A percentile compares a stretch with the other conserved stretches of the same genome.
These are phyloP conservation scores for Lasioglossum villosulum DNA, from an alignment of 2,888 invertebrate genomes.

Conservation along the genomic window DNA sequence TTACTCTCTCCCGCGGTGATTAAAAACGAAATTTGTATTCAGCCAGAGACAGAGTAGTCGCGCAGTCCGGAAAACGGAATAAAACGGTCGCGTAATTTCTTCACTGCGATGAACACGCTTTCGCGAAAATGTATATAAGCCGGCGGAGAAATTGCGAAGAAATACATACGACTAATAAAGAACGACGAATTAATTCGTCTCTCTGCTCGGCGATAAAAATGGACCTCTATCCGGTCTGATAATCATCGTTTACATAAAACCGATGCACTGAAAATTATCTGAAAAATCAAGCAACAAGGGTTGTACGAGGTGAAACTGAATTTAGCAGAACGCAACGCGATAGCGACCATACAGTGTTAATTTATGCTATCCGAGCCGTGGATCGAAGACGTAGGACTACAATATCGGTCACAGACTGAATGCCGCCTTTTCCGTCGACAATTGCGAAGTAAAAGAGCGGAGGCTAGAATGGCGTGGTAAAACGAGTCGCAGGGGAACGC, in stretches of 20 bases:
- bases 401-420: neutral
- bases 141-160: neutral
- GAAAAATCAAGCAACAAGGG: neutral
- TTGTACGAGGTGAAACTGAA: neutral
- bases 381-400: neutral
- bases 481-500: constrained; percentile 25
- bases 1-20: neutral
- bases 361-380: neutral
- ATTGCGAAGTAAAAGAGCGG: neutral
- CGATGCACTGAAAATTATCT: neutral
- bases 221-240: neutral
- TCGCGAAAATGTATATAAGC: neutral
- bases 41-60: neutral
- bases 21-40: neutral
- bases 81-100: neutral
- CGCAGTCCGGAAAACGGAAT: neutral
- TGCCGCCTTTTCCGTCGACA: neutral
- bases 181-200: neutral
- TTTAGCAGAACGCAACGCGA: neutral
- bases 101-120: neutral
- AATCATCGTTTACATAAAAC: neutral
- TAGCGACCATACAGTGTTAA: neutral
- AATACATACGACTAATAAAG: neutral
- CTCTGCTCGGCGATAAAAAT: neutral
- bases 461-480: constrained; percentile 2